Evolutionary conservation across 2,797 vertebrate species (phyloP).

Genomic region (Diglossa cyanea): DNA sequence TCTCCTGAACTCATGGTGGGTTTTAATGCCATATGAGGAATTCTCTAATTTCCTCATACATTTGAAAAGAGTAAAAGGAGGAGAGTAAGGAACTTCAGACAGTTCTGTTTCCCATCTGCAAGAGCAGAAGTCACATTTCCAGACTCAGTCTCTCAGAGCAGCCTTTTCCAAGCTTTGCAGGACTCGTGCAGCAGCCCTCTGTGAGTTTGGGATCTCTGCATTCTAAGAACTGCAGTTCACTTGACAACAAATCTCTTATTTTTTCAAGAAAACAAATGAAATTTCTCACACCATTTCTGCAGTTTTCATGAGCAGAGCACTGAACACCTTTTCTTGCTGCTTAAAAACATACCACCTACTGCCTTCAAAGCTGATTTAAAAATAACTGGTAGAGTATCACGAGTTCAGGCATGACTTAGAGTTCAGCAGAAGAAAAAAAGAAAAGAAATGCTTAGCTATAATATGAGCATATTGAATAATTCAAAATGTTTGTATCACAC

Average conservation of each 20-base stretch:
- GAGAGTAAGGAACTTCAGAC: neutral
- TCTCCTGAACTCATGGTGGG: neutral
- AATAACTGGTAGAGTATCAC: conserved; percentile 33
- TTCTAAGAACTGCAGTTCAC: neutral
- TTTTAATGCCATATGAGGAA: neutral
- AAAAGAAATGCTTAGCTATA: conserved; percentile 25
- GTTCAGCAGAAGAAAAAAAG: conserved; percentile 33
- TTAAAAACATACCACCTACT: conserved; percentile 47
- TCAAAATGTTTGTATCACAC: conserved; percentile 43
- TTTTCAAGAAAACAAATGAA: neutral
- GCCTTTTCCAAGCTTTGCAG: neutral
- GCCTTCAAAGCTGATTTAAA: conserved; percentile 42
- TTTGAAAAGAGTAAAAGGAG: neutral
- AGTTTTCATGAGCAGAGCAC: neutral
- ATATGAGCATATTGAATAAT: conserved; percentile 46
- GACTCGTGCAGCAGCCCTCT: rapidly evolving
- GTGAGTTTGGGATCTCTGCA: neutral
- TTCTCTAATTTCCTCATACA: neutral
- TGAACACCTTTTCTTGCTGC: conserved; percentile 26
- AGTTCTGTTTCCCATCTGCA: neutral
- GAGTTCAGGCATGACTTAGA: conserved; percentile 49
- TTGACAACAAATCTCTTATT: neutral
- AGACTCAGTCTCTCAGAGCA: neutral
- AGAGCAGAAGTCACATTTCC: neutral
- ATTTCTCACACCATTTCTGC: neutral